These are phyloP conservation scores for Bombus confusus DNA, from an alignment of 1,140 invertebrate species.

Conservation along the genomic window DNA sequence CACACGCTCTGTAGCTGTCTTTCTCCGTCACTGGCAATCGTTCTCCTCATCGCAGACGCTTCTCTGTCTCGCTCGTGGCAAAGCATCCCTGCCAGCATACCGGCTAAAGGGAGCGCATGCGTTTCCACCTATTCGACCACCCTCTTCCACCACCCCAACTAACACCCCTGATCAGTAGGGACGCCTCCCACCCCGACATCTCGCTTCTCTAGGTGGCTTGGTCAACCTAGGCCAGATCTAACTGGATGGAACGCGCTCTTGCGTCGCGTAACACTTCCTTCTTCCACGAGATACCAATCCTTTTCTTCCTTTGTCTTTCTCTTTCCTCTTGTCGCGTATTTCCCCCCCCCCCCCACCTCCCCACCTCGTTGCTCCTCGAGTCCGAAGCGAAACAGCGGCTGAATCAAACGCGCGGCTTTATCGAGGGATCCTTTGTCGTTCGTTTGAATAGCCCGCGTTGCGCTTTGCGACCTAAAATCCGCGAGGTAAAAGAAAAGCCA, in stretches of 20 bases:
- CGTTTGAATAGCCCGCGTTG: not conserved
- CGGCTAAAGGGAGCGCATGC: slow-evolving; percentile 50
- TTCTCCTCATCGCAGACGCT: not conserved
- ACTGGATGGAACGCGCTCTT: slow-evolving; percentile 24
- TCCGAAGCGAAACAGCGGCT: not conserved
- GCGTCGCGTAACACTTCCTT: not conserved
- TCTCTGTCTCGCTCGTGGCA: slow-evolving; percentile 33
- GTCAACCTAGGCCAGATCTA: slow-evolving; percentile 37
- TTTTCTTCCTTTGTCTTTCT: not conserved
- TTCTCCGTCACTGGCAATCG: not conserved
- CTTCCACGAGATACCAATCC: not conserved
- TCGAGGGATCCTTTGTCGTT: not conserved
- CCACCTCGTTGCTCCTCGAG: not conserved
- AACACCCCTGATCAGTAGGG: slow-evolving; percentile 39
- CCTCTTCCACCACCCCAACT: slow-evolving; percentile 30
- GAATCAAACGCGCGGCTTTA: not conserved
- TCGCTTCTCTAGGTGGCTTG: slow-evolving; percentile 19
- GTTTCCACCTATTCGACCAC: slow-evolving; percentile 36
- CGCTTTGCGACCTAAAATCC: not conserved
- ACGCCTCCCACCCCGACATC: slow-evolving; percentile 17
- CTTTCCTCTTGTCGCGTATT: too few species aligned
- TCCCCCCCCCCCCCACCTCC: too few species aligned
- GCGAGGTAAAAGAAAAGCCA: not conserved
- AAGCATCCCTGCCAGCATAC: slow-evolving; percentile 57
- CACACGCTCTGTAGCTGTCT: slow-evolving; percentile 5